phyloP scores from a whole-genome alignment of 2,888 invertebrate species.

The Ectropis crepuscularia region DNA sequence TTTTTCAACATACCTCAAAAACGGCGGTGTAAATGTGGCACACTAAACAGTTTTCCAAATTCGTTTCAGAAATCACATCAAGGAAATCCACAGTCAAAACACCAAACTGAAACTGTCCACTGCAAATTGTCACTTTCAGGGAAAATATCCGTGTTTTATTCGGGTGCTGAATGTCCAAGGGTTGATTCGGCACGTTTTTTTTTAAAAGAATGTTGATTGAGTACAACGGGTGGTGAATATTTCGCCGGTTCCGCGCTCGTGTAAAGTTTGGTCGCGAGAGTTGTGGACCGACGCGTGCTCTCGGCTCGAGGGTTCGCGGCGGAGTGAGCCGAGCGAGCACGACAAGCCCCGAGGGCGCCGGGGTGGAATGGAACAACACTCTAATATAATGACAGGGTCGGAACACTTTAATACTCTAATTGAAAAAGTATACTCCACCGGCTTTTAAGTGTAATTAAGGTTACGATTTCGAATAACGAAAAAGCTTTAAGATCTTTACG shows the following conservation, averaged over 20 bases:
- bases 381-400: conserved; percentile 84
- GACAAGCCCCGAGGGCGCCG: conserved; percentile 58
- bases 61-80: conserved; percentile 54
- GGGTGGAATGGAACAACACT: conserved; percentile 82
- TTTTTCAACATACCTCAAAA: conserved; percentile 18
- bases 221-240: conserved; percentile 39
- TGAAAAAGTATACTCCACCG: conserved; percentile 82
- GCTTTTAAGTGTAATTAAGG: conserved; percentile 77
- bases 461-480: conserved; percentile 62
- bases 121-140: conserved; percentile 63
- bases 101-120: conserved; percentile 63
- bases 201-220: conserved; percentile 41
- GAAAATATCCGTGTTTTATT: conserved; percentile 46
- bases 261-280: conserved; percentile 72
- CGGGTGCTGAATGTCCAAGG: conserved; percentile 36
- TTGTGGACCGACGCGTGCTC: conserved; percentile 51
- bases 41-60: conserved; percentile 31
- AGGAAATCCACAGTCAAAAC: conserved; percentile 71
- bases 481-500: conserved; percentile 43
- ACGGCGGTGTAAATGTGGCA: conserved; percentile 7
- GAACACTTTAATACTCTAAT: conserved; percentile 84
- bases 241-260: conserved; percentile 57
- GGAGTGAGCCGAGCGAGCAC: conserved; percentile 63
- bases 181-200: conserved; percentile 23
- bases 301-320: conserved; percentile 61